Conservation (phyloP, 2,888 invertebrate species). For the Trichacis sp. region DNA sequence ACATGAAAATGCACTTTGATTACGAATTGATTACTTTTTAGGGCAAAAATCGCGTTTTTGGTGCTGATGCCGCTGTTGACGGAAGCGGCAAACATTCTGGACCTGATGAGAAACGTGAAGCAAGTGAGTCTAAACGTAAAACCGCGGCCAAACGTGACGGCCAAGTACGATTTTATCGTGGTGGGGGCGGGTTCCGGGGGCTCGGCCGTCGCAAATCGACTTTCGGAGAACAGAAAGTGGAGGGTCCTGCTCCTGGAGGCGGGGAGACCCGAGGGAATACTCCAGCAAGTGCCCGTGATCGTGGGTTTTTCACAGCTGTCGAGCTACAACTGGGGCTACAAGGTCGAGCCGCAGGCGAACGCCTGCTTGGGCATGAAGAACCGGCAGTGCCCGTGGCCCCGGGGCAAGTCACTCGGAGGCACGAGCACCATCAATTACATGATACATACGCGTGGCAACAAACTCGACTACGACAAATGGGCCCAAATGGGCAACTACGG, state of each 20-base stretch:
- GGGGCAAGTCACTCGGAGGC: conserved; percentile 64
- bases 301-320: conserved; percentile 73
- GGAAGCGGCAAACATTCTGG: conserved; percentile 43
- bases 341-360: conserved; percentile 75
- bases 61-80: conserved; percentile 8
- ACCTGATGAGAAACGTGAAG: conserved; percentile 49
- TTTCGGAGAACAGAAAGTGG: conserved; percentile 75
- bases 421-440: conserved; percentile 59
- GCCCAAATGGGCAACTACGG: conserved; percentile 55
- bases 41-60: neutral
- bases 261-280: conserved; percentile 71
- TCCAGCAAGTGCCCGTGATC: conserved; percentile 74
- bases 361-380: conserved; percentile 79
- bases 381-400: conserved; percentile 81
- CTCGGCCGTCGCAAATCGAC: conserved; percentile 77
- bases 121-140: conserved; percentile 44
- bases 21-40: no score
- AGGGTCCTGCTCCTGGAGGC: conserved; percentile 78
- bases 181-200: conserved; percentile 81
- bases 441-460: conserved; percentile 61
- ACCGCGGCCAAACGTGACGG: conserved; percentile 56
- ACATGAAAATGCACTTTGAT: no score
- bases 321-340: conserved; percentile 80
- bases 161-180: conserved; percentile 76
- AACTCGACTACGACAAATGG: conserved; percentile 55